Evolutionary conservation across 1,140 invertebrate genomes (phyloP).

Genomic region (Polyergus mexicanus): DNA sequence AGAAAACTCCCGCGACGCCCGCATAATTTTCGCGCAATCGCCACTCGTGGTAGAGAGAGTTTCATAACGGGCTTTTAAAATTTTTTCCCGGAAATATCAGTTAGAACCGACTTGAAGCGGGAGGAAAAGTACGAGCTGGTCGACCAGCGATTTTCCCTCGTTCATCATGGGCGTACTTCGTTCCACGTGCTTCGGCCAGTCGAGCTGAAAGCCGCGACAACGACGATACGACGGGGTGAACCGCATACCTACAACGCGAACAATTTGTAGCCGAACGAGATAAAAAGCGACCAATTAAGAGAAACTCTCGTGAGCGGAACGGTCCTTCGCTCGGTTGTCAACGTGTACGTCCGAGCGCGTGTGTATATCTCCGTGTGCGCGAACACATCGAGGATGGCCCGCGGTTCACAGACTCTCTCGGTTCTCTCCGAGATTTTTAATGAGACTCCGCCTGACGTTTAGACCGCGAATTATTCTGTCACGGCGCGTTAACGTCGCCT

Average conservation of each 20-base stretch:
- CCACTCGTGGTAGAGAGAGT: constrained; percentile 26
- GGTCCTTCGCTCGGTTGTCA: constrained; percentile 47
- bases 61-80: constrained; percentile 65
- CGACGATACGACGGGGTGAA: constrained; percentile 36
- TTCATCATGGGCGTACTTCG: constrained; percentile 66
- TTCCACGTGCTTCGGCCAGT: constrained; percentile 36
- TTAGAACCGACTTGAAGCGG: constrained; percentile 53
- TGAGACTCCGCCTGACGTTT: constrained; percentile 74
- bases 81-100: constrained; percentile 71
- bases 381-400: background rate
- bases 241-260: constrained; percentile 80
- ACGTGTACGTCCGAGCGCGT: background rate
- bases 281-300: constrained; percentile 85
- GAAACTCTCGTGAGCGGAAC: constrained; percentile 76
- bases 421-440: constrained; percentile 77
- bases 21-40: constrained; percentile 59
- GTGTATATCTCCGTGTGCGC: background rate
- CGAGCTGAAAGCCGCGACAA: background rate
- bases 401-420: constrained; percentile 28
- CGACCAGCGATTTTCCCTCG: constrained; percentile 70
- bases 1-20: constrained; percentile 15
- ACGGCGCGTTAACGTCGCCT: constrained; percentile 81
- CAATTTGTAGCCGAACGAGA: constrained; percentile 82
- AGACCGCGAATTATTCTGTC: constrained; percentile 83
- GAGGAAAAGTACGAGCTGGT: constrained; percentile 67